Conservation (phyloP, 2,113 vertebrate species). For the Brevimyrus niger region DNA sequence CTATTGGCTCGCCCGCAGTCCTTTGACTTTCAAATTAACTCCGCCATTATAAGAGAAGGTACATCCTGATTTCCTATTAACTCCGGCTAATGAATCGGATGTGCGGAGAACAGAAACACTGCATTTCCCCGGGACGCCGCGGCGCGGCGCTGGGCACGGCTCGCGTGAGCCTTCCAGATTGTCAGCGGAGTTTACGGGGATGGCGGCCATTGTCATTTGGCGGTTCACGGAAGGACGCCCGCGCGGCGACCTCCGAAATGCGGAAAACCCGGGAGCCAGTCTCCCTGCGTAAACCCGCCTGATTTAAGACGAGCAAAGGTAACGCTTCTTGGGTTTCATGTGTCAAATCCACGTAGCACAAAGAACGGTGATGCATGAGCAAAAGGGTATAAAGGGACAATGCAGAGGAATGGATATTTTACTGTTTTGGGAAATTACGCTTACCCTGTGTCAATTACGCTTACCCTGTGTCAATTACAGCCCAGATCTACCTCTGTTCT, state of each 20-base stretch:
- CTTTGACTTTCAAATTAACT: slow-evolving; percentile 16
- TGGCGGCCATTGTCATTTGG: not conserved
- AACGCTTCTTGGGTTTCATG: not conserved
- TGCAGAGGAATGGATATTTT: not conserved
- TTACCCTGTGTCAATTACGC: not conserved
- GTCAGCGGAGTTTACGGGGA: not conserved
- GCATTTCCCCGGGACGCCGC: not conserved
- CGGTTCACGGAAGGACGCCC: not conserved
- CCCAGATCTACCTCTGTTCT: not conserved
- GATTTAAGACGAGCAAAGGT: not conserved
- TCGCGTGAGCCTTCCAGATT: not conserved
- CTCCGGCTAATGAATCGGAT: slow-evolving; percentile 5
- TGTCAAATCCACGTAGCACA: not conserved
- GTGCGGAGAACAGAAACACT: not conserved
- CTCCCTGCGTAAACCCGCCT: not conserved
- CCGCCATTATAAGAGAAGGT: slow-evolving; percentile 8
- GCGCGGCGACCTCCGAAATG: not conserved
- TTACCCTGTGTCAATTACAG: not conserved
- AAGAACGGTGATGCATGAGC: not conserved
- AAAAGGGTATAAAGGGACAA: not conserved
- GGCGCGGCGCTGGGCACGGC: not conserved
- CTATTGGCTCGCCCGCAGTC: not conserved
- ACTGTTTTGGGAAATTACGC: not conserved
- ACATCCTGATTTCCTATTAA: not conserved
- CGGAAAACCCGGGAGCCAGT: not conserved